These are phyloP conservation scores for Tupiocoris notatus DNA, from an alignment of 2,888 invertebrate genomes.

Conservation along the genomic window DNA sequence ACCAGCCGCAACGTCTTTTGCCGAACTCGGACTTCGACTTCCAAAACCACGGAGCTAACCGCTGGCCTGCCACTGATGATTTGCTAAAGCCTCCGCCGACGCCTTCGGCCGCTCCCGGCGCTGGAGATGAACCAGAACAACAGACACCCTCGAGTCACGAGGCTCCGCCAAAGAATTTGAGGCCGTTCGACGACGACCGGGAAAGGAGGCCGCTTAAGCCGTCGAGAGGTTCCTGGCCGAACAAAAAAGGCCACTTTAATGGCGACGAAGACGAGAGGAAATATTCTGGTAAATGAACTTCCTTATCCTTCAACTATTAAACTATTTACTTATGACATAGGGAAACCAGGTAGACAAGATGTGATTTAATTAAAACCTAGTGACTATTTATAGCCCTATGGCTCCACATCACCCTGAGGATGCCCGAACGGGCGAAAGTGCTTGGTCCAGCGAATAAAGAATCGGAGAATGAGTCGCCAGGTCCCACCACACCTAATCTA, in stretches of 20 bases:
- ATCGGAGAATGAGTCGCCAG: too few species aligned
- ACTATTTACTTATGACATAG: too few species aligned
- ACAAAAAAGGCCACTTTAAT: slow-evolving; percentile 28
- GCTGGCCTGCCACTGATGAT: not conserved
- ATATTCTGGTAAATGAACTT: slow-evolving; percentile 32
- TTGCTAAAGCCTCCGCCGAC: not conserved
- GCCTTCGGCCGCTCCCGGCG: not conserved
- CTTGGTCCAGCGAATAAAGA: too few species aligned
- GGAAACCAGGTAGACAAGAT: too few species aligned
- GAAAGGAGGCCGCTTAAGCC: slow-evolving; percentile 31
- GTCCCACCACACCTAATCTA: too few species aligned
- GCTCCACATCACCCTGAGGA: too few species aligned
- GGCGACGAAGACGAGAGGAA: slow-evolving; percentile 44
- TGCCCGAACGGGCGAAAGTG: too few species aligned
- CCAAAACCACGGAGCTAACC: not conserved
- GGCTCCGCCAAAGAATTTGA: slow-evolving; percentile 11
- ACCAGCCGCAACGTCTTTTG: slow-evolving; percentile 17
- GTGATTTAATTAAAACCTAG: too few species aligned
- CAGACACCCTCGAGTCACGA: not conserved
- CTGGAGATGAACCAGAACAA: not conserved
- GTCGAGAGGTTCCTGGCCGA: not conserved
- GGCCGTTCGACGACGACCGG: slow-evolving; percentile 35
- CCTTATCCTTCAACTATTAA: too few species aligned
- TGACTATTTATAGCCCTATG: too few species aligned
- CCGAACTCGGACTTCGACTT: slow-evolving; percentile 6